A percentile compares a stretch with the other conserved stretches of the same genome.
phyloP scores from a whole-genome alignment of 2,888 invertebrate genomes.

The Hirtodrosophila confusa region DNA sequence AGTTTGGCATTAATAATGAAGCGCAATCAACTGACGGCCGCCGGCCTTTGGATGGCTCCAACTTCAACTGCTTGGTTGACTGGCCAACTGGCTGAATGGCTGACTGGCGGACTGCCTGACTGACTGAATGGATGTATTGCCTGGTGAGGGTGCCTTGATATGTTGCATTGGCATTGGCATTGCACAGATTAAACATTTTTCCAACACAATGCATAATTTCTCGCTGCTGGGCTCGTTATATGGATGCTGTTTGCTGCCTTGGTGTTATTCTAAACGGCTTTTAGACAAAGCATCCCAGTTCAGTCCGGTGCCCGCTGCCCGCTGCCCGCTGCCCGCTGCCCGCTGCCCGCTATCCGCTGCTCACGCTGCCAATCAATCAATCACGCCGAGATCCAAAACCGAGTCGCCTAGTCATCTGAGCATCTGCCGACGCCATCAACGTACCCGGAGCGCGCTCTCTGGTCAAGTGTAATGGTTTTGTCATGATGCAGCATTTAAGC shows the following conservation, averaged over 20 bases:
- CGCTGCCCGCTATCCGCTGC: conserved; percentile 52
- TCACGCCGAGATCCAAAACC: conserved; percentile 56
- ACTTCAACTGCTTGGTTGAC: conserved; percentile 31
- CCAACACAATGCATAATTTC: conserved; percentile 74
- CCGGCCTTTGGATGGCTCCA: conserved; percentile 56
- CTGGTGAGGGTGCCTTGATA: conserved; percentile 59
- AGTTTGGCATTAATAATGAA: conserved; percentile 83
- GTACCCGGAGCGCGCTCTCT: conserved; percentile 44
- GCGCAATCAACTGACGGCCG: conserved; percentile 74
- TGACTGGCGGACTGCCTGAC: conserved; percentile 19
- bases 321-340: conserved; percentile 35
- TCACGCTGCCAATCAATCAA: conserved; percentile 83
- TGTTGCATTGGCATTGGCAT: conserved; percentile 52
- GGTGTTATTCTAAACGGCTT: conserved; percentile 79
- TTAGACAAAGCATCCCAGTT: conserved; percentile 71
- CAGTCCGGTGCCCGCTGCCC: conserved; percentile 39
- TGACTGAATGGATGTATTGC: conserved; percentile 19
- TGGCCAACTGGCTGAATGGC: conserved; percentile 30
- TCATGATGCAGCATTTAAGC: conserved; percentile 83
- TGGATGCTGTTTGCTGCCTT: conserved; percentile 27
- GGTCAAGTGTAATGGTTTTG: conserved; percentile 82
- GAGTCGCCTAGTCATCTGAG: conserved; percentile 76
- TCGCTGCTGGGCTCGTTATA: conserved; percentile 69
- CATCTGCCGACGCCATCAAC: conserved; percentile 71
- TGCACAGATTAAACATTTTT: conserved; percentile 67